These are phyloP conservation scores for Lasaia peninsularis DNA, from an alignment of 1,140 invertebrate genomes.

Conservation along the genomic window DNA sequence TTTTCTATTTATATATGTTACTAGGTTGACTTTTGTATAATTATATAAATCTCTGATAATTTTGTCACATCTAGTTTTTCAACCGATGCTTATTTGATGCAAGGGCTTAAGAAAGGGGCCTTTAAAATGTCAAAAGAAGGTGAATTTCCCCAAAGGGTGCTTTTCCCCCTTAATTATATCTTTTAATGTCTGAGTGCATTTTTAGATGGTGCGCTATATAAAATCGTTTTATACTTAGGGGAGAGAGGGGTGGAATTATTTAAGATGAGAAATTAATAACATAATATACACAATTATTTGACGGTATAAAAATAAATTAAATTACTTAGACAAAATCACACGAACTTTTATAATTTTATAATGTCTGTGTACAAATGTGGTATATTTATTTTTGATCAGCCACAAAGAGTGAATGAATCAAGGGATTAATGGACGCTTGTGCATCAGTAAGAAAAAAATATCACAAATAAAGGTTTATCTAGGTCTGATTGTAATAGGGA, in stretches of 20 bases:
- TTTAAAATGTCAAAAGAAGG: slow-evolving; percentile 74
- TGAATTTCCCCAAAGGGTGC: slow-evolving; percentile 61
- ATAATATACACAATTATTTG: background rate
- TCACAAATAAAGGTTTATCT: too few species aligned
- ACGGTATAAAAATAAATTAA: too few species aligned
- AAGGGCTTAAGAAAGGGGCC: slow-evolving; percentile 50
- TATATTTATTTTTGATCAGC: too few species aligned
- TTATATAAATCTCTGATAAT: too few species aligned
- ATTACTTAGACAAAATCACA: background rate
- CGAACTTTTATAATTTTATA: too few species aligned
- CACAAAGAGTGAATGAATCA: too few species aligned
- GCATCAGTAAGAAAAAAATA: too few species aligned
- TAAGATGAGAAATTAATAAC: slow-evolving; percentile 28
- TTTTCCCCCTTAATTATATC: slow-evolving; percentile 70
- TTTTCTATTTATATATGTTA: too few species aligned
- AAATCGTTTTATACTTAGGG: slow-evolving; percentile 29
- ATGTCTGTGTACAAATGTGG: too few species aligned
- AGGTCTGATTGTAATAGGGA: too few species aligned
- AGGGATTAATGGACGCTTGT: too few species aligned
- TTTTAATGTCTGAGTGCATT: slow-evolving; percentile 73
- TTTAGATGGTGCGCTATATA: slow-evolving; percentile 58
- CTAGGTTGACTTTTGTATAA: too few species aligned
- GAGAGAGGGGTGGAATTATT: slow-evolving; percentile 37
- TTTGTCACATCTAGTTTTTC: slow-evolving; percentile 23
- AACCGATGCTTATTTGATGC: slow-evolving; percentile 25